Conservation (phyloP, 2,797 vertebrate genomes). For the Sebastiscus tertius region DNA sequence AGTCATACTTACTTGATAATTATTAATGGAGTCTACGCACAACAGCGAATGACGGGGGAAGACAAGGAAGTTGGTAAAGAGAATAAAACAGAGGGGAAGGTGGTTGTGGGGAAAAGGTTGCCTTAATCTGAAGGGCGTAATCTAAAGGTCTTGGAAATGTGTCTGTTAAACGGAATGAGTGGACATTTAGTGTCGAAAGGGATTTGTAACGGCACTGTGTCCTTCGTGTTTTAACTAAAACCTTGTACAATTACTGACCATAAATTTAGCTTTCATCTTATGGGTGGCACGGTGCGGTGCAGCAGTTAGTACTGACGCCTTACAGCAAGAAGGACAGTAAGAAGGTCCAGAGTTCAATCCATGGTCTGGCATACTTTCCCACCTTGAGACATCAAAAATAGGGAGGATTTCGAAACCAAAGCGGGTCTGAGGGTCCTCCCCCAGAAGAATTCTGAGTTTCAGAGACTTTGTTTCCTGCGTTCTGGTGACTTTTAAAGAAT, state of each 20-base stretch:
- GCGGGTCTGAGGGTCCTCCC: no score
- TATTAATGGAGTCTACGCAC: not conserved
- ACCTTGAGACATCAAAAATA: no score
- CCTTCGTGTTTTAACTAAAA: not conserved
- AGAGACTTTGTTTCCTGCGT: no score
- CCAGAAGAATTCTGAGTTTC: no score
- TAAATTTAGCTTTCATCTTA: not conserved
- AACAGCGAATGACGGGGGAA: not conserved
- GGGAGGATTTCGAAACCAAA: no score
- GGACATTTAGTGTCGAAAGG: not conserved
- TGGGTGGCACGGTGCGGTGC: no score
- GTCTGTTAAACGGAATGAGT: fast-evolving
- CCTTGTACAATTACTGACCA: not conserved
- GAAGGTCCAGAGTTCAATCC: no score
- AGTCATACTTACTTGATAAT: slow-evolving; percentile 1
- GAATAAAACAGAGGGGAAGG: not conserved
- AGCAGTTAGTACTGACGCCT: no score
- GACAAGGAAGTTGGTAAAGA: slow-evolving; percentile 35
- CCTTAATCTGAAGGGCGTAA: not conserved
- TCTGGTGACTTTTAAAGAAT: no score
- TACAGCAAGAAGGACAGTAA: no score
- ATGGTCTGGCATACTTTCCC: no score
- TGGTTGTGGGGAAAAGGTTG: not conserved
- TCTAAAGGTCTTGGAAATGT: not conserved
- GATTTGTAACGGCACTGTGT: not conserved